These are phyloP conservation scores for Periophthalmus modestus DNA, from an alignment of 2,113 vertebrate species.

Conservation along the genomic window DNA sequence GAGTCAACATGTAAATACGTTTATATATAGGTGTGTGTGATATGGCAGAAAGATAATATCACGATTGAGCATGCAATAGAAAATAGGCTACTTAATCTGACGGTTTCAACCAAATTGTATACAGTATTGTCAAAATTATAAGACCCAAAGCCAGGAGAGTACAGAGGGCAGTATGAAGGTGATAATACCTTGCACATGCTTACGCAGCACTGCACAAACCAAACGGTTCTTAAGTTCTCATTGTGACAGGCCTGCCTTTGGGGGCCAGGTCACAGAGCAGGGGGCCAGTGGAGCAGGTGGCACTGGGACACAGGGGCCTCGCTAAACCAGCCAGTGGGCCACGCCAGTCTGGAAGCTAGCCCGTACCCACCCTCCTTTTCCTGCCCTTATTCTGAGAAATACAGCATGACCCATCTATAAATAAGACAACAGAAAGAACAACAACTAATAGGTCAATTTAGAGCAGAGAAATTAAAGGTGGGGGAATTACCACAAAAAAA, in stretches of 20 bases:
- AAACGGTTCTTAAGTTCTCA: conserved; percentile 27
- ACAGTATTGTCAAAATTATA: no score
- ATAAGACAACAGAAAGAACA: conserved; percentile 19
- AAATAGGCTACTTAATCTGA: no score
- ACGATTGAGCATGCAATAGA: no score
- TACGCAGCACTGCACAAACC: conserved; percentile 25
- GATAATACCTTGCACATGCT: conserved; percentile 21
- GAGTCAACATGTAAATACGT: no score
- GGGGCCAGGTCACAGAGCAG: conserved; percentile 49
- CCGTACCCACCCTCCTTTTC: conserved; percentile 14
- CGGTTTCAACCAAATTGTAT: no score
- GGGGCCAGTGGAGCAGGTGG: conserved; percentile 64
- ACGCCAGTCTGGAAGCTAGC: conserved; percentile 53
- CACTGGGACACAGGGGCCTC: conserved; percentile 29
- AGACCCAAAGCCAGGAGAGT: conserved; percentile 29
- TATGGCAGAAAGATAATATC: no score
- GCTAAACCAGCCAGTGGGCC: conserved; percentile 26
- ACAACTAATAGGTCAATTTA: conserved; percentile 11
- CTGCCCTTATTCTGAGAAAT: conserved; percentile 21
- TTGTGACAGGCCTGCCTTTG: conserved; percentile 48
- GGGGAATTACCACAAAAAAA: not conserved
- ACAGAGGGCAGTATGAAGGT: conserved; percentile 24
- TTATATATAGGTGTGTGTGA: no score
- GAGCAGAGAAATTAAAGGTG: not conserved
- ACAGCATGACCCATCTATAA: conserved; percentile 50